Evolutionary conservation across 2,888 invertebrate genomes (phyloP).

Genomic region (Priocnemis perturbator): DNA sequence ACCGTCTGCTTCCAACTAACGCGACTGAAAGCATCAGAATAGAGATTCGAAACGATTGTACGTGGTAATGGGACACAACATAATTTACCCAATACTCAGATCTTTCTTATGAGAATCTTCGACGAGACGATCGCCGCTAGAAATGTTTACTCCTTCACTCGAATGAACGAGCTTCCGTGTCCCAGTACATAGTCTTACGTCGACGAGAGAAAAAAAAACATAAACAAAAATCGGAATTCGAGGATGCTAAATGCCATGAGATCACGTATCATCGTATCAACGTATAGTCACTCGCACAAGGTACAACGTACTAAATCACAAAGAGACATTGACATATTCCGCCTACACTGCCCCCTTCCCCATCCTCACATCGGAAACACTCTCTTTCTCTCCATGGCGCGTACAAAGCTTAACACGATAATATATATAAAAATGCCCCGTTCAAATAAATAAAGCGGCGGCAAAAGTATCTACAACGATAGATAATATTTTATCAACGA

Average conservation of each 20-base stretch:
- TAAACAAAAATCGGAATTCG: constrained; percentile 9
- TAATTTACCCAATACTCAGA: too few species aligned
- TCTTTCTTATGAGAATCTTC: too few species aligned
- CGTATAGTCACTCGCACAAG: constrained; percentile 5
- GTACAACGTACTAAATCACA: constrained; percentile 9
- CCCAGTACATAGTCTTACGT: neutral
- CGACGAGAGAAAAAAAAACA: neutral
- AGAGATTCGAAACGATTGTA: too few species aligned
- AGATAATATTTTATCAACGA: constrained; percentile 39
- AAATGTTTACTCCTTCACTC: neutral
- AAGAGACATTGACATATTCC: constrained; percentile 14
- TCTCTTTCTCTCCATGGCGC: neutral
- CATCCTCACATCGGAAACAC: too few species aligned
- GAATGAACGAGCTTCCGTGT: neutral
- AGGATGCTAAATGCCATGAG: constrained; percentile 24
- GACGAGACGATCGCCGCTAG: too few species aligned
- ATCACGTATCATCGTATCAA: constrained; percentile 23
- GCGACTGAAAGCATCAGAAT: too few species aligned
- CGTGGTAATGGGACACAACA: too few species aligned
- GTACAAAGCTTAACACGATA: constrained; percentile 19
- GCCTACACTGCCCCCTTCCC: neutral
- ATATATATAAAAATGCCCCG: constrained; percentile 27
- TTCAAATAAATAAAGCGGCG: constrained; percentile 36
- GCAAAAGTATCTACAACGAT: constrained; percentile 29
- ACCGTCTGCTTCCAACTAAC: too few species aligned